These are phyloP conservation scores for Nephrocerus scutellatus DNA, from an alignment of 2,888 invertebrate species.

Conservation along the genomic window DNA sequence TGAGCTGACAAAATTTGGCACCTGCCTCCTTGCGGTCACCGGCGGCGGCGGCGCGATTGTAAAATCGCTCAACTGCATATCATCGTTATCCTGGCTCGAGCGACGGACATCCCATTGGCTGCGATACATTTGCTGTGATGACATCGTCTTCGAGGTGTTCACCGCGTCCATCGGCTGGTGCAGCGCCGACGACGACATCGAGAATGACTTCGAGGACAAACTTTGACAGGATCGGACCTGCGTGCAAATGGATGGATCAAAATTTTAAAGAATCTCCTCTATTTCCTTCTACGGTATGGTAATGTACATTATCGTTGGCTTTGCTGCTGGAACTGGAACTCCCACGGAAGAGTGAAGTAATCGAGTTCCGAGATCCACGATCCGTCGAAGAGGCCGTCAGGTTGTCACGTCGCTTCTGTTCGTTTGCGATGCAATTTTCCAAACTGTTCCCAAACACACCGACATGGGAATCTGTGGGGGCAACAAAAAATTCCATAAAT, in stretches of 20 bases:
- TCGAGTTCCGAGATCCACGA: slow-evolving; percentile 62
- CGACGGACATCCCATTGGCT: slow-evolving; percentile 51
- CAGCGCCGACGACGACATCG: slow-evolving; percentile 8
- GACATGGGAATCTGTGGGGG: slow-evolving; percentile 17
- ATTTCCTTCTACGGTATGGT: slow-evolving; percentile 25
- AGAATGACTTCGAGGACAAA: slow-evolving; percentile 46
- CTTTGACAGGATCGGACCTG: slow-evolving; percentile 77
- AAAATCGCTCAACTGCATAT: slow-evolving; percentile 13
- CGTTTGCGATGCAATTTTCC: slow-evolving; percentile 76
- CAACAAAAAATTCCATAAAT: not conserved
- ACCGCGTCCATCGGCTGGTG: slow-evolving; percentile 1
- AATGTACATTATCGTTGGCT: slow-evolving; percentile 24
- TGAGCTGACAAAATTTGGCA: slow-evolving; percentile 70
- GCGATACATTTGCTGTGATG: slow-evolving; percentile 49
- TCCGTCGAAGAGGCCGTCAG: slow-evolving; percentile 24
- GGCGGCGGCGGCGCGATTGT: slow-evolving; percentile 11
- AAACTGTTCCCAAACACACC: slow-evolving; percentile 75
- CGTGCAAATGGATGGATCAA: slow-evolving; percentile 23
- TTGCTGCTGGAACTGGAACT: slow-evolving; percentile 14
- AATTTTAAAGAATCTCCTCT: slow-evolving; percentile 18
- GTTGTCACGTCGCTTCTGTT: slow-evolving; percentile 46
- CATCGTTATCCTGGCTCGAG: slow-evolving; percentile 43
- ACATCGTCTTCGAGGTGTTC: slow-evolving; percentile 14
- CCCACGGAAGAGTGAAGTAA: slow-evolving; percentile 57
- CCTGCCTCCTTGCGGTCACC: slow-evolving; percentile 48